Percentiles rank a stretch among this genome's conserved stretches.
phyloP scores from a whole-genome alignment of 2,888 invertebrate species.

The Acleris emargana region DNA sequence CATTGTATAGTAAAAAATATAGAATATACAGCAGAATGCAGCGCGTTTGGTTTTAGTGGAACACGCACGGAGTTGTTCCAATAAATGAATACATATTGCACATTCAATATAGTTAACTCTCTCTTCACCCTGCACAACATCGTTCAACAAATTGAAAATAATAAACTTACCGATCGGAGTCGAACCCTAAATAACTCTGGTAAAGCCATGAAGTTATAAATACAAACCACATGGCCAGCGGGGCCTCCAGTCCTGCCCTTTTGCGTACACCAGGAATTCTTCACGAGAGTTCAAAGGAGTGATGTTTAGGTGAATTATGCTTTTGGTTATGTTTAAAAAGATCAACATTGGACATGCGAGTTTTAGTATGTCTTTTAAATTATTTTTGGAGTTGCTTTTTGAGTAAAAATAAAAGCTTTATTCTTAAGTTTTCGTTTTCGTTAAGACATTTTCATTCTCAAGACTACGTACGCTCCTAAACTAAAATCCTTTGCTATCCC shows the following conservation, averaged over 20 bases:
- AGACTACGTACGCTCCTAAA: too few relatives aligned
- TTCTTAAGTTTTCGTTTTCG: too few relatives aligned
- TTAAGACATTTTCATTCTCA: too few relatives aligned
- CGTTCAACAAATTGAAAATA: slow-evolving; percentile 12
- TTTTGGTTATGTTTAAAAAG: slow-evolving; percentile 4
- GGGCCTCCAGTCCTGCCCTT: background rate
- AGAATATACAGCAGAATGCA: too few relatives aligned
- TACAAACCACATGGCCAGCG: slow-evolving; percentile 51
- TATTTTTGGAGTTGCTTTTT: background rate
- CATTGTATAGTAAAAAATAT: too few relatives aligned
- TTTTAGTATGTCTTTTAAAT: background rate
- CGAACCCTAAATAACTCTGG: slow-evolving; percentile 34
- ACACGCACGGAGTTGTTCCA: background rate
- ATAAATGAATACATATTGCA: background rate
- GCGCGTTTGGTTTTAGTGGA: too few relatives aligned
- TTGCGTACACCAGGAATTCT: slow-evolving; percentile 18
- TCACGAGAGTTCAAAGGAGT: slow-evolving; percentile 20
- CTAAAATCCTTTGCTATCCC: too few relatives aligned
- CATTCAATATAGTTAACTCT: background rate
- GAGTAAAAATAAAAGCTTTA: background rate
- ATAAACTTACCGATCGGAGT: slow-evolving; percentile 4
- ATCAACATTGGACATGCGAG: background rate
- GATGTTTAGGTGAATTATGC: slow-evolving; percentile 5
- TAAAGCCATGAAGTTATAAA: slow-evolving; percentile 49
- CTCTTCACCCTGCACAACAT: slow-evolving; percentile 9